phyloP scores from a whole-genome alignment of 1,140 invertebrate genomes.

The Pollicipes pollicipes region DNA sequence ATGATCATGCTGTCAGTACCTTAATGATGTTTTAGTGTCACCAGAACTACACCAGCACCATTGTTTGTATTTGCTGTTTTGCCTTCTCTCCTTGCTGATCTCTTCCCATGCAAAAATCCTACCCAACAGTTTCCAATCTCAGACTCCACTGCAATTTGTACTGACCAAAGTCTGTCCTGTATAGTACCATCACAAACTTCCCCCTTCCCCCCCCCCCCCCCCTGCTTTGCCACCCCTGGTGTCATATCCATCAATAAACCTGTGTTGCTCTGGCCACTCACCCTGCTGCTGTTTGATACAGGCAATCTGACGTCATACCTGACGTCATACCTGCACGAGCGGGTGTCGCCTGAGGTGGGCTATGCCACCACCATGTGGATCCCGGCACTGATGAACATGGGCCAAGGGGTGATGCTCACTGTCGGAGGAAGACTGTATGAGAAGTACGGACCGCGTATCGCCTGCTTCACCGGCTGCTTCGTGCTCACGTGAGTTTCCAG shows the following conservation, averaged over 20 bases:
- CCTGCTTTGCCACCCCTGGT: neutral
- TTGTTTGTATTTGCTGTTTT: too few relatives aligned
- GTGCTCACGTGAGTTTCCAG: neutral
- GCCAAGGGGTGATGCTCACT: neutral
- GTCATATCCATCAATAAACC: too few relatives aligned
- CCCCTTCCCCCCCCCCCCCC: neutral
- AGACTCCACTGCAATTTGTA: too few relatives aligned
- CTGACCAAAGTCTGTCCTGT: too few relatives aligned
- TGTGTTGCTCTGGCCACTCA: too few relatives aligned
- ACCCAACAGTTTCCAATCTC: too few relatives aligned
- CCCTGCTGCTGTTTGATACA: neutral
- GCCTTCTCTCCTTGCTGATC: too few relatives aligned
- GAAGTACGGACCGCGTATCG: neutral
- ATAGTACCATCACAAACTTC: too few relatives aligned
- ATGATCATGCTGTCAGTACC: too few relatives aligned
- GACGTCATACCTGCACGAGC: neutral
- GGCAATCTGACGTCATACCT: neutral
- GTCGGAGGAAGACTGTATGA: neutral
- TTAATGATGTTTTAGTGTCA: too few relatives aligned
- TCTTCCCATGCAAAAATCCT: too few relatives aligned
- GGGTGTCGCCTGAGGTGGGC: neutral
- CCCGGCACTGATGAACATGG: constrained; percentile 3
- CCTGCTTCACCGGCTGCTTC: neutral
- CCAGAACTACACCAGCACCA: too few relatives aligned
- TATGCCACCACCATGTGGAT: constrained; percentile 3